A percentile compares a stretch with the other conserved stretches of the same genome.
Conservation (phyloP, 2,797 vertebrate species). For the Sebastes umbrosus region DNA sequence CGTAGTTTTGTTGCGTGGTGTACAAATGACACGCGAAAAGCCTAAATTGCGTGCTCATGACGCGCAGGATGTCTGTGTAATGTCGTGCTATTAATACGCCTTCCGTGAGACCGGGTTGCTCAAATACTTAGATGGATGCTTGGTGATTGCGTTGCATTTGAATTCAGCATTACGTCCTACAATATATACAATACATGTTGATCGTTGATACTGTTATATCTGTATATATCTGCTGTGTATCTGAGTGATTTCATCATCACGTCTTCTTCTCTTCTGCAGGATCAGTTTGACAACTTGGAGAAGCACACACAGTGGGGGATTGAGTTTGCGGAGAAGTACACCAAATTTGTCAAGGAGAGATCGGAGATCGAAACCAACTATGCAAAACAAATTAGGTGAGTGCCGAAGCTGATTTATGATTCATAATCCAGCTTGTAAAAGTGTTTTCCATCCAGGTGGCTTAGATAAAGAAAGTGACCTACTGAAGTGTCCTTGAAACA, state of each 20-base stretch:
- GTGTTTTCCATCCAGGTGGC: constrained; percentile 12
- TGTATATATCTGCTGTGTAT: background rate
- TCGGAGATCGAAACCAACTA: constrained; percentile 97
- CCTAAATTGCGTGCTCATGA: no score
- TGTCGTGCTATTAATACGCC: no score
- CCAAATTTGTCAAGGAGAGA: constrained; percentile 98
- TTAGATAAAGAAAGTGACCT: constrained; percentile 30
- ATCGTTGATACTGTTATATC: background rate
- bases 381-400: constrained; percentile 99
- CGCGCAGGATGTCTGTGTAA: no score
- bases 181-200: background rate
- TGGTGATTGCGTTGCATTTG: background rate
- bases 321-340: constrained; percentile 95
- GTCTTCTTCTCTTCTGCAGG: constrained; percentile 78
- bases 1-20: no score
- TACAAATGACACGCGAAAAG: no score
- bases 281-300: constrained; percentile 99
- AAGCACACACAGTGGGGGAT: constrained; percentile 99
- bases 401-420: background rate
- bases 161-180: background rate
- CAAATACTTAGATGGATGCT: background rate
- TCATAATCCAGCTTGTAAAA: background rate
- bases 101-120: no score
- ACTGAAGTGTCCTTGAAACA: constrained; percentile 48
- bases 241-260: background rate